Conservation (phyloP, 2,888 invertebrate genomes). For the Mylabris sibirica region DNA sequence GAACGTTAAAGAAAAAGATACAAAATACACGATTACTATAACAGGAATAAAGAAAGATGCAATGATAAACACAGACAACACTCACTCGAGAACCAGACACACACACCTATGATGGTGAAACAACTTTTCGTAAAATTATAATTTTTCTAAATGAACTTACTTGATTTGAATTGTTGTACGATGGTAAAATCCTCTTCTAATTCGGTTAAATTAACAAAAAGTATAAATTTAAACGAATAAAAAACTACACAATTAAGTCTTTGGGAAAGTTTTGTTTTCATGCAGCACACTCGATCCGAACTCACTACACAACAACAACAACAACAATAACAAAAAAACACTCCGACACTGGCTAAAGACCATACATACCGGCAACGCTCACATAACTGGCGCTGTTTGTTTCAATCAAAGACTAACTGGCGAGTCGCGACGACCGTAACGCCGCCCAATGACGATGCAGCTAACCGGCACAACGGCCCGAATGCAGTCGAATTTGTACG, state of each 20-base stretch:
- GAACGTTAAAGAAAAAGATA: not conserved
- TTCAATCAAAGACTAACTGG: not conserved
- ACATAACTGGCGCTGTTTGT: constrained; percentile 25
- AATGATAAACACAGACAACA: not conserved
- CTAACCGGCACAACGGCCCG: constrained; percentile 22
- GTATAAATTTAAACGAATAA: too few species aligned
- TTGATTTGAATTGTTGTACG: constrained; percentile 22
- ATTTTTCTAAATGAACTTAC: constrained; percentile 13
- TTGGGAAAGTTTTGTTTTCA: too few species aligned
- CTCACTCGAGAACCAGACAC: not conserved
- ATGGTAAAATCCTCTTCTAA: too few species aligned
- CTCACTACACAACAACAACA: too few species aligned
- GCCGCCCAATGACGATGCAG: constrained; percentile 32
- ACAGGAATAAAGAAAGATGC: not conserved
- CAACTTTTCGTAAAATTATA: constrained; percentile 17
- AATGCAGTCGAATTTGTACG: constrained; percentile 17
- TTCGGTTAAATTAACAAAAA: too few species aligned
- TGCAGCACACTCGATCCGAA: constrained; percentile 26
- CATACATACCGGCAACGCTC: constrained; percentile 25
- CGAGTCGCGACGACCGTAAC: not conserved
- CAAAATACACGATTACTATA: not conserved
- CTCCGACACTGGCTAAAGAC: constrained; percentile 13
- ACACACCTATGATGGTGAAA: not conserved
- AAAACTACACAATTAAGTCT: too few species aligned
- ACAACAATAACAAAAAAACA: not conserved